Evolutionary conservation across 2,797 vertebrate genomes (phyloP), one percentile per base, ranked within the genome.

Genomic region (Etheostoma nigrum): DNA sequence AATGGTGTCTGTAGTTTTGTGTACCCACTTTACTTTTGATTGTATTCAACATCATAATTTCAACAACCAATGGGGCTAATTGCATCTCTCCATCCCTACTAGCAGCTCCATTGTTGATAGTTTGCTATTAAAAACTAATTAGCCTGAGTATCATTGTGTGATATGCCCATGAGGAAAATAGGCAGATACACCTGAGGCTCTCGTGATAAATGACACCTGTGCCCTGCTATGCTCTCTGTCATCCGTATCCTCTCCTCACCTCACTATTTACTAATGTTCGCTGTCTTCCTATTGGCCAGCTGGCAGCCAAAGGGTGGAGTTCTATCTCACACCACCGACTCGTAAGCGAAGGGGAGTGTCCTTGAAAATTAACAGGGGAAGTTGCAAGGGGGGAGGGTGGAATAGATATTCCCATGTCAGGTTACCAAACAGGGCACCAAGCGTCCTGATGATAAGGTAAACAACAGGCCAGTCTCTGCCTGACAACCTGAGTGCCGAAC

Each of bases 241-340:
- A 79, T 72, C 70, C 13, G 14, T 25, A 55, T 79, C 59, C 62
- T 73, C 64, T 63, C 63, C 72, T 89, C 87, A 63, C 88, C 87
- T 85, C 86, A 87, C 72, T 18, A 76, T 91, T 91, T 86, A 71
- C 84, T 86, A 89, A 74, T 36, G 65, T 2, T 33, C 14, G 3
- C 40, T 13, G 52, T 57, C 68, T 25, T 72, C 57, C 47, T 52
- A 94, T 93, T 95, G 93, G 94, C 40, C 76, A 23, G 58, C 62
- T 63, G 54, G 47, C 7, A 23, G 19, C 27, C 8, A 30, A 40
- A 59, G 83, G 94, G 93, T 45, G 90, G 93, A 75, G 88, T 40
- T 74, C 19, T 13, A 75, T 72, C 85, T 95, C 95, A 94, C 93
- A 83, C 94, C 94, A 95, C 88, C 55, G 61, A 72, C 19, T 82